A percentile compares a stretch with the other conserved stretches of the same genome.
phyloP scores from a whole-genome alignment of 2,888 invertebrate genomes.

The Eledona agricola region DNA sequence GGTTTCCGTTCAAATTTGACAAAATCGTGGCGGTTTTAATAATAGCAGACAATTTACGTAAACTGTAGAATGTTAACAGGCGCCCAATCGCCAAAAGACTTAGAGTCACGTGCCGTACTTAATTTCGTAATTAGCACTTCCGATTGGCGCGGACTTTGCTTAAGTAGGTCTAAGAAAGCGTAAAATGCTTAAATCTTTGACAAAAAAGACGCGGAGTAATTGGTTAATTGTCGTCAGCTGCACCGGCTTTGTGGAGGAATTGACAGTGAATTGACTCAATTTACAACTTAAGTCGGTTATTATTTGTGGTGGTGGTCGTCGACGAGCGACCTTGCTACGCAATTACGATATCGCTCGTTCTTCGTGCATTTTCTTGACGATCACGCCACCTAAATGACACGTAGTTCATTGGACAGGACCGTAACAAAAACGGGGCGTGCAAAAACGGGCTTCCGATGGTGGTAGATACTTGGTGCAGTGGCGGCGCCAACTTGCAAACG shows the following conservation, averaged over 20 bases:
- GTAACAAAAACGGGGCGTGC: constrained; percentile 6
- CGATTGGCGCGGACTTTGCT: no score
- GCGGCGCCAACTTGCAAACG: no score
- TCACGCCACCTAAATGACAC: constrained; percentile 28
- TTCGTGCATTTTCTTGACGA: constrained; percentile 14
- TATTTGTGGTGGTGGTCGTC: constrained; percentile 10
- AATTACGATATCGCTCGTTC: constrained; percentile 12
- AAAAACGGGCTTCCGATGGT: constrained; percentile 1
- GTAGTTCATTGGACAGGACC: constrained; percentile 23
- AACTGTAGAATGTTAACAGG: no score
- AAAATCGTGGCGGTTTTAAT: no score
- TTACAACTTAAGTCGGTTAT: constrained; percentile 18
- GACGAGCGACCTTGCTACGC: constrained; percentile 19
- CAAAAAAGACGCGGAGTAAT: not conserved
- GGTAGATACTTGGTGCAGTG: no score
- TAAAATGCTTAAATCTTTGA: no score
- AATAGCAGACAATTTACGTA: no score
- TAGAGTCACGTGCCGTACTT: no score
- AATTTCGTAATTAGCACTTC: no score
- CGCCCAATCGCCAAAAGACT: no score
- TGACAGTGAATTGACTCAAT: constrained; percentile 24
- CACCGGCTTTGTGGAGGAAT: constrained; percentile 22
- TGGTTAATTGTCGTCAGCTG: constrained; percentile 2
- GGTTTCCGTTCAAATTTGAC: no score
- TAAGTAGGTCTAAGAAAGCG: no score